phyloP scores from a whole-genome alignment of 2,113 vertebrate genomes.

The Hirundichthys speculiger region DNA sequence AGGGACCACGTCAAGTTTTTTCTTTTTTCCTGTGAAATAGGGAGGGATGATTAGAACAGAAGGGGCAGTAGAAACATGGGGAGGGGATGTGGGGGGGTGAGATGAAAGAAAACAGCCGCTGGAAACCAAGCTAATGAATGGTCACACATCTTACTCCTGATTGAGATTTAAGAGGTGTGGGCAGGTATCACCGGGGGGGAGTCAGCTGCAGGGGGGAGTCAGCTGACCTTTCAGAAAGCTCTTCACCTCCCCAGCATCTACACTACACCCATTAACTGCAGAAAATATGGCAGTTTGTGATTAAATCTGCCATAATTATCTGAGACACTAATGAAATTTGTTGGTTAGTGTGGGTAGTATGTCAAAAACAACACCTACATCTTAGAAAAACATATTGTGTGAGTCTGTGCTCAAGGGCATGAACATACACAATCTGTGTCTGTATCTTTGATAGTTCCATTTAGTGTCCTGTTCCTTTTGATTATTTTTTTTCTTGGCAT shows the following conservation, averaged over 20 bases:
- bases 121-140: slow-evolving; percentile 70
- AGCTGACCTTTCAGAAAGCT: slow-evolving; percentile 66
- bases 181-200: slow-evolving; percentile 57
- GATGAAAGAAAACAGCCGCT: slow-evolving; percentile 60
- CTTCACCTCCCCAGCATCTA: slow-evolving; percentile 56
- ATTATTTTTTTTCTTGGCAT: slow-evolving; percentile 32
- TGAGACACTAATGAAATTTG: slow-evolving; percentile 49
- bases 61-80: background rate
- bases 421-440: slow-evolving; percentile 13
- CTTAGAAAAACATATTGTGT: background rate
- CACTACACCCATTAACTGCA: slow-evolving; percentile 53
- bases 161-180: slow-evolving; percentile 74
- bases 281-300: slow-evolving; percentile 58
- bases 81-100: slow-evolving; percentile 20
- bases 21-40: slow-evolving; percentile 8
- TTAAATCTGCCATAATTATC: slow-evolving; percentile 54
- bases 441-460: slow-evolving; percentile 30
- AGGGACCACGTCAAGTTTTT: slow-evolving; percentile 22
- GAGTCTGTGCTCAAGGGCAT: slow-evolving; percentile 13
- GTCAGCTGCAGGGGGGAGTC: slow-evolving; percentile 58
- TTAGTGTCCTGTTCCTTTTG: slow-evolving; percentile 15
- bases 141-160: slow-evolving; percentile 52
- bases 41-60: slow-evolving; percentile 12
- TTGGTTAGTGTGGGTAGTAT: slow-evolving; percentile 6
- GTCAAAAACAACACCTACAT: slow-evolving; percentile 28